Evolutionary conservation across 2,797 vertebrate genomes (phyloP).

Genomic region (Margarornis squamiger): DNA sequence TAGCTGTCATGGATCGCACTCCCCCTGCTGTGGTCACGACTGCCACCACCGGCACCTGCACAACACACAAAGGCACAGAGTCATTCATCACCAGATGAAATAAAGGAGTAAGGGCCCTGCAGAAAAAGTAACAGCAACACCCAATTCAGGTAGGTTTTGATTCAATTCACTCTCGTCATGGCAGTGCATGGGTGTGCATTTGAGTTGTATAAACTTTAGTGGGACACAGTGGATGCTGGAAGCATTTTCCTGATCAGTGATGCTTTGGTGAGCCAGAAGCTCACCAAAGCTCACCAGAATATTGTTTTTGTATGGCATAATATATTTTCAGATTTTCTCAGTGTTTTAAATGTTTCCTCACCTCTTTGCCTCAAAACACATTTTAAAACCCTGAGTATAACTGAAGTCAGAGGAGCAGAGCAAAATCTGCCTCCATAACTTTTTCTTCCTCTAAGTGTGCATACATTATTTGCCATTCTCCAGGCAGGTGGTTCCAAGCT

Average conservation of each 20-base stretch:
- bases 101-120: background rate
- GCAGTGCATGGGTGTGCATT: background rate
- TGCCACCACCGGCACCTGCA: conserved; percentile 82
- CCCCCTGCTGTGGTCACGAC: conserved; percentile 83
- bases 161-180: background rate
- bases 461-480: background rate
- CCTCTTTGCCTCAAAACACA: background rate
- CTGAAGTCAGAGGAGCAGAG: background rate
- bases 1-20: conserved; percentile 79
- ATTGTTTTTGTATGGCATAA: background rate
- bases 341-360: background rate
- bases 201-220: background rate
- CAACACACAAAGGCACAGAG: background rate
- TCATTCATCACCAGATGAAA: background rate
- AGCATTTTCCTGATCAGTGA: background rate
- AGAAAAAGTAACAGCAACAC: background rate
- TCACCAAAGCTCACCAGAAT: too few species aligned
- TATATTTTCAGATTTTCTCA: background rate
- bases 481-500: background rate
- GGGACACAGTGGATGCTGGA: background rate
- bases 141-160: background rate
- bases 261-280: background rate
- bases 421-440: background rate
- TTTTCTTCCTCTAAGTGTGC: background rate
- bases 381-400: background rate